Conservation (phyloP, 2,797 vertebrate species). For the Gadopsis bispinosus region DNA sequence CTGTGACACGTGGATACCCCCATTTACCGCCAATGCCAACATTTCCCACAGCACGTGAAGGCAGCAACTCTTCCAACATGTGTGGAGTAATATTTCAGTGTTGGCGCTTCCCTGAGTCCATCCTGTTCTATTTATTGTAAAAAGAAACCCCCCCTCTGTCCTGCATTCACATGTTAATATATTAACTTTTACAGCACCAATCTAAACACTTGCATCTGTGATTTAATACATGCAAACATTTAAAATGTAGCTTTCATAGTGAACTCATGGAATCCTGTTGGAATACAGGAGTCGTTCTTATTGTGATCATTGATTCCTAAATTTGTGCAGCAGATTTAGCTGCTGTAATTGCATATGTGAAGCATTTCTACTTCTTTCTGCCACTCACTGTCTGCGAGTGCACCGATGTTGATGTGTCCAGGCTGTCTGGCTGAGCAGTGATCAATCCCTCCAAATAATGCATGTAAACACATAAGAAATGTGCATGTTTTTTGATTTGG, state of each 20-base stretch:
- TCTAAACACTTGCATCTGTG: not conserved
- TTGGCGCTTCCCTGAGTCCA: conserved; percentile 57
- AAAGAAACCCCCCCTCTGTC: conserved; percentile 52
- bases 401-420: conserved; percentile 7
- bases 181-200: conserved; percentile 3
- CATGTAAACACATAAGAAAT: not conserved
- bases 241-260: not conserved
- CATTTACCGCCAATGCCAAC: too few relatives aligned
- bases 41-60: conserved; percentile 55
- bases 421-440: conserved; percentile 10
- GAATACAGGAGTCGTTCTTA: not conserved
- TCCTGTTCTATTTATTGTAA: conserved; percentile 65
- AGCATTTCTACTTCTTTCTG: conserved; percentile 2
- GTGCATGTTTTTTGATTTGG: not conserved
- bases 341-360: not conserved
- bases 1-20: too few relatives aligned
- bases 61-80: conserved; percentile 46
- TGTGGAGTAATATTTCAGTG: conserved; percentile 73
- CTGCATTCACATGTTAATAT: conserved; percentile 12
- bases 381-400: not conserved
- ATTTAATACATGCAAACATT: not conserved
- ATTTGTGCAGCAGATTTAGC: not conserved
- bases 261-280: not conserved
- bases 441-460: not conserved
- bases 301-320: not conserved